Evolutionary conservation across 2,113 vertebrate species (phyloP).

Genomic region (Pelvicachromis taeniatus): DNA sequence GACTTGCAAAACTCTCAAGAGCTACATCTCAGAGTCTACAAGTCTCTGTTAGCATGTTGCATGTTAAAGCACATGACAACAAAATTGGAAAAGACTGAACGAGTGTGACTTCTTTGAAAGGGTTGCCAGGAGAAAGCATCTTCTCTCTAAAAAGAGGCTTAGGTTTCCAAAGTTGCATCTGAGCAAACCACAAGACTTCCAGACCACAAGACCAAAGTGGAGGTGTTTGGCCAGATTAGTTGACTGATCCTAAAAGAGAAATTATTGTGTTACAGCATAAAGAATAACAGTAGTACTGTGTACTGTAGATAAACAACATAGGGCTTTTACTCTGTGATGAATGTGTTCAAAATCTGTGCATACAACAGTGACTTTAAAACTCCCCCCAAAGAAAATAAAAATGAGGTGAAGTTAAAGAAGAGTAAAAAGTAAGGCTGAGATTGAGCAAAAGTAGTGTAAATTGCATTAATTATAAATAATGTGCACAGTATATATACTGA

Average conservation of each 20-base stretch:
- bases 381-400: neutral
- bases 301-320: neutral
- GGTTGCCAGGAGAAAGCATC: neutral
- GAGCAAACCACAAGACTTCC: neutral
- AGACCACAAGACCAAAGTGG: neutral
- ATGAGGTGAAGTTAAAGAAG: neutral
- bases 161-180: neutral
- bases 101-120: neutral
- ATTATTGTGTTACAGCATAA: neutral
- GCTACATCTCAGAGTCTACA: neutral
- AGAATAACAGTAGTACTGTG: neutral
- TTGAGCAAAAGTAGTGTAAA: neutral
- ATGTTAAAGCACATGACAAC: neutral
- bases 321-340: neutral
- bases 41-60: neutral
- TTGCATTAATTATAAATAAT: neutral
- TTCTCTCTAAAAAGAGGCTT: neutral
- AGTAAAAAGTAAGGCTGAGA: neutral
- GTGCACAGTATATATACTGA: neutral
- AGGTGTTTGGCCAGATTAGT: neutral
- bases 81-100: neutral
- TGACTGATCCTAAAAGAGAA: neutral
- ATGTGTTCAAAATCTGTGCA: neutral
- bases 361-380: neutral
- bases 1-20: neutral